Evolutionary conservation across 2,113 vertebrate species (phyloP), one percentile per base, ranked within the genome.

Genomic region (Channa maculata): DNA sequence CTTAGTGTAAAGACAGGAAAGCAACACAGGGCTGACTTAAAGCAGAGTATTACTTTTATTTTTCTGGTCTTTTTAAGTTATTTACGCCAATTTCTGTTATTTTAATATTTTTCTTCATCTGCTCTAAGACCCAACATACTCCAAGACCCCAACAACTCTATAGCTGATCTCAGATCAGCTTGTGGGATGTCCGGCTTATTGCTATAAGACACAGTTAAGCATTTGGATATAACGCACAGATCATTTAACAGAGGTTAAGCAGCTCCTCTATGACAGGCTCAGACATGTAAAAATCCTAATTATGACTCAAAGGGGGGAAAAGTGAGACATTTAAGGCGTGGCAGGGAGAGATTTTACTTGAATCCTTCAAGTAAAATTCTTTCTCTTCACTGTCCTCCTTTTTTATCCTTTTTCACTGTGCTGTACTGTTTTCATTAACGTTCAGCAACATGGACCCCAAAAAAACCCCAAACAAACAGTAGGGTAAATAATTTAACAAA

Each of bases 261-360:
- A 65, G 33, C 67, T 64, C 15, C 52, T 59, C 52, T 1, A 3
- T 13, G 44, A 63, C 79, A 83, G 13, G 70, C 79, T 69, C 46
- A 81, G 79, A 84, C 83, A 82, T 38, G 75, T 75, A 49, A 44
- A 71, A 55, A 72, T 12, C 52, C 14, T 70, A 62, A 75, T 78
- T 68, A 74, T 52, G 44, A 80, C 39, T 49, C 37, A 44, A 33
- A 49, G 53, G 48, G 11, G n/a, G 33, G 34, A 8, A 60, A 34
- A 55, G 55, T 36, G 38, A 24, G 41, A 51, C 55, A 12, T 36
- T 68, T 37, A 57, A 54, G 59, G 80, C 57, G 71, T 74, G 73
- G 51, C 2, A 43, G 68, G 33, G 13, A 62, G 9, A 75, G 8
- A 68, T n/a, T n/a, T n/a, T n/a, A n/a, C n/a, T n/a, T n/a, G n/a